Evolutionary conservation across 2,888 invertebrate genomes (phyloP).

Genomic region (Caenorhabditis angaria): DNA sequence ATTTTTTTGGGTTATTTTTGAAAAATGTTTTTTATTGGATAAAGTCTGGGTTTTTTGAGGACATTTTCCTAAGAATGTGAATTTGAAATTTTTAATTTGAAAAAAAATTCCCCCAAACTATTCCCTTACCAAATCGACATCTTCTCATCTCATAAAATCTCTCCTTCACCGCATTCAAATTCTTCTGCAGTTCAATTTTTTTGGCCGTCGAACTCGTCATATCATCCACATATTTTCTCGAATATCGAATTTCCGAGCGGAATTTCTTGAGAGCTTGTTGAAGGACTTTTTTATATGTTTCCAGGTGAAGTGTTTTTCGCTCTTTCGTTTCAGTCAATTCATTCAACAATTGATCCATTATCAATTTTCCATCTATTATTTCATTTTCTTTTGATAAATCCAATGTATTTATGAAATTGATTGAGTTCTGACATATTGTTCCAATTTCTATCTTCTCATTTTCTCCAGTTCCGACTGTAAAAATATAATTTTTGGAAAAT

Average conservation of each 20-base stretch:
- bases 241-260: background rate
- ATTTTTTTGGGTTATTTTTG: too few species aligned
- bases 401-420: background rate
- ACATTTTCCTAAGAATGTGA: too few species aligned
- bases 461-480: background rate
- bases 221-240: background rate
- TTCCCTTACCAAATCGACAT: slow-evolving; percentile 4
- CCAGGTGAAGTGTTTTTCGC: background rate
- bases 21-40: too few species aligned
- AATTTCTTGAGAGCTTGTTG: background rate
- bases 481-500: background rate
- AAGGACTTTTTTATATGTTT: background rate
- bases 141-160: background rate
- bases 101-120: background rate
- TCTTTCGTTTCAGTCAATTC: background rate
- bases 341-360: background rate
- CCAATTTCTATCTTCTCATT: background rate
- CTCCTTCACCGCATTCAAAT: background rate
- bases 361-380: background rate
- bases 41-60: too few species aligned
- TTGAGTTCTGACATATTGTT: background rate
- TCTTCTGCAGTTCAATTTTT: slow-evolving; percentile 5
- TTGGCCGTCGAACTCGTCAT: background rate
- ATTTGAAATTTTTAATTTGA: background rate
- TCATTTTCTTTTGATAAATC: background rate